Conservation (phyloP, 2,888 invertebrate genomes). For the Isoperla grammatica region DNA sequence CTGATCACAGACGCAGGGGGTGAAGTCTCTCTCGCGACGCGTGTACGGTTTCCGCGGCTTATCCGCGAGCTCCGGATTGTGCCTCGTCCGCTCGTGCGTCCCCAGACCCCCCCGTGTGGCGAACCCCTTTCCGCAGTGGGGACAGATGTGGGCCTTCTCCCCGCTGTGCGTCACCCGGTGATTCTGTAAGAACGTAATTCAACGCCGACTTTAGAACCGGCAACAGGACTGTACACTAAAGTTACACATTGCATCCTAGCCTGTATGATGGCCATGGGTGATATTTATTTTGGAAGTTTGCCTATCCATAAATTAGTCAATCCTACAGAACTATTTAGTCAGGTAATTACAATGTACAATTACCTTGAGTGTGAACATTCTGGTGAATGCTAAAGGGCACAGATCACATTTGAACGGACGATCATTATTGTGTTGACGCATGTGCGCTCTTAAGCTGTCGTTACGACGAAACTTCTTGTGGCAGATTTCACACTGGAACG, state of each 20-base stretch:
- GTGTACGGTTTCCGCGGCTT: conserved; percentile 22
- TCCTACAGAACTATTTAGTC: conserved; percentile 3
- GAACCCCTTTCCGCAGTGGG: conserved; percentile 21
- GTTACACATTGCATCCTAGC: too few relatives aligned
- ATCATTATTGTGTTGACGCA: conserved; percentile 25
- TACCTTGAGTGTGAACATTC: conserved; percentile 12
- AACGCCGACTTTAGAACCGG: too few relatives aligned
- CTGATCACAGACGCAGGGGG: conserved; percentile 25
- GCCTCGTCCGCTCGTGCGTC: conserved; percentile 20
- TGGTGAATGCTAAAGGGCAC: conserved; percentile 18
- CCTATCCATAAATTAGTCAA: too few relatives aligned
- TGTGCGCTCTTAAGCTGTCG: conserved; percentile 25
- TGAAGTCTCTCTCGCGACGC: conserved; percentile 24
- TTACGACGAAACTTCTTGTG: conserved; percentile 14
- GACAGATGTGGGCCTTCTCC: conserved; percentile 20
- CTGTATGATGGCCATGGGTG: too few relatives aligned
- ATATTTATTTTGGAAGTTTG: too few relatives aligned
- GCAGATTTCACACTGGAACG: conserved; percentile 5
- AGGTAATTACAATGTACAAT: background rate
- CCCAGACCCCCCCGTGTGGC: conserved; percentile 19
- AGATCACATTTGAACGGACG: conserved; percentile 27
- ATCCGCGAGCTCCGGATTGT: conserved; percentile 2
- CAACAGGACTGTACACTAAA: too few relatives aligned
- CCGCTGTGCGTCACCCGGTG: conserved; percentile 13
- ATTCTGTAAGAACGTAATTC: background rate